A percentile compares a stretch with the other conserved stretches of the same genome.
phyloP scores from a whole-genome alignment of 2,888 invertebrate genomes.

The Mylabris sibirica region DNA sequence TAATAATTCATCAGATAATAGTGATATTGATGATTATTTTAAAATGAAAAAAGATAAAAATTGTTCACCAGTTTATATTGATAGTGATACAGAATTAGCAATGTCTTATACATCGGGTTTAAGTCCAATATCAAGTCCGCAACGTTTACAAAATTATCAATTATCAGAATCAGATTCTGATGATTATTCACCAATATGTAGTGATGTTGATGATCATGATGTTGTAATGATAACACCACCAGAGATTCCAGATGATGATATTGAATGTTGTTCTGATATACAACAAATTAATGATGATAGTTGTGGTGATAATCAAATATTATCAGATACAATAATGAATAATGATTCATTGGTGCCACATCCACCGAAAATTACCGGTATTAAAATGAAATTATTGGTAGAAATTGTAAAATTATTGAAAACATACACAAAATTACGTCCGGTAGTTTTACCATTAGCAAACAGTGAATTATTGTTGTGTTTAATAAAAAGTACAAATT shows the following conservation, averaged over 20 bases:
- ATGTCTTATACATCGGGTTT: slow-evolving; percentile 40
- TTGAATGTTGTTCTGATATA: slow-evolving; percentile 7
- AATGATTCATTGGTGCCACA: too few relatives aligned
- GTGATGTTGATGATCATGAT: slow-evolving; percentile 60
- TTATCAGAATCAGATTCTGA: slow-evolving; percentile 64
- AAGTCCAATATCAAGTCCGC: slow-evolving; percentile 32
- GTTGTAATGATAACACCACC: slow-evolving; percentile 26
- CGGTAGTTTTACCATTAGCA: slow-evolving; percentile 43
- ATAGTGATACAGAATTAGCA: slow-evolving; percentile 45
- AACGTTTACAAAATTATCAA: slow-evolving; percentile 26
- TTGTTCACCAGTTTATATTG: slow-evolving; percentile 34
- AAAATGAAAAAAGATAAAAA: slow-evolving; percentile 11
- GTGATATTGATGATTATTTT: slow-evolving; percentile 15
- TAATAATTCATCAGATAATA: slow-evolving; percentile 15
- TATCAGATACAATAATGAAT: slow-evolving; percentile 22
- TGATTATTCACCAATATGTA: slow-evolving; percentile 74
- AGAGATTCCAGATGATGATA: slow-evolving; percentile 13
- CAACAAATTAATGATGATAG: slow-evolving; percentile 19
- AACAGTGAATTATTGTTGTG: slow-evolving; percentile 43
- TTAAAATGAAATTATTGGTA: slow-evolving; percentile 42
- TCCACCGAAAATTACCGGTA: background rate
- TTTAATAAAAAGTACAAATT: slow-evolving; percentile 44
- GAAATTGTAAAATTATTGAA: slow-evolving; percentile 47
- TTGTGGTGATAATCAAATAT: slow-evolving; percentile 16
- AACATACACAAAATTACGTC: slow-evolving; percentile 42